A percentile compares a stretch with the other conserved stretches of the same genome.
phyloP scores from a whole-genome alignment of 2,888 invertebrate genomes.

The Ceraclea dissimilis region DNA sequence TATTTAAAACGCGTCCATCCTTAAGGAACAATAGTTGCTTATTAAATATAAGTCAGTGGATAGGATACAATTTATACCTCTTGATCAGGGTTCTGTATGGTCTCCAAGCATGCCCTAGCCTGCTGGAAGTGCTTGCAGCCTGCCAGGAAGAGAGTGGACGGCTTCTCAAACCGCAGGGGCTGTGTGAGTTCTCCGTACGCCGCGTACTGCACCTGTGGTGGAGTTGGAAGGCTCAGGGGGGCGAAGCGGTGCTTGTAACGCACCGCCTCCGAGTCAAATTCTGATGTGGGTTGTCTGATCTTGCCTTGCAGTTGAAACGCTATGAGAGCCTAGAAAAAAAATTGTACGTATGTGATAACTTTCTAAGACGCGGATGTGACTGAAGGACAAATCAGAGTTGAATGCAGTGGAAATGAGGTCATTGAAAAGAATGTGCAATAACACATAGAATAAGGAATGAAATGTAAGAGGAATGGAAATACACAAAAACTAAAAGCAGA shows the following conservation, averaged over 20 bases:
- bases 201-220: conserved; percentile 84
- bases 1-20: too few relatives aligned
- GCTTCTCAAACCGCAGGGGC: conserved; percentile 50
- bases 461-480: too few relatives aligned
- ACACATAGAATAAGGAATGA: too few relatives aligned
- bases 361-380: too few relatives aligned
- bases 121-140: conserved; percentile 91
- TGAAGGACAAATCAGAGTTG: too few relatives aligned
- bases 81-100: conserved; percentile 70
- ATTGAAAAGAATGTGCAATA: too few relatives aligned
- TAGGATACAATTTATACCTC: conserved; percentile 44
- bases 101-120: conserved; percentile 78
- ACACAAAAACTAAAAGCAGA: too few relatives aligned
- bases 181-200: conserved; percentile 83
- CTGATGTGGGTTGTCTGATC: conserved; percentile 73
- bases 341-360: too few relatives aligned
- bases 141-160: conserved; percentile 64
- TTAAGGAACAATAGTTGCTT: too few relatives aligned
- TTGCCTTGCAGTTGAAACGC: conserved; percentile 85
- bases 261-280: conserved; percentile 90
- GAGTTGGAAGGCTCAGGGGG: conserved; percentile 78
- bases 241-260: conserved; percentile 92
- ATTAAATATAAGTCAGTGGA: too few relatives aligned
- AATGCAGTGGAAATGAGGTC: too few relatives aligned
- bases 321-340: conserved; percentile 64